Evolutionary conservation across 2,797 vertebrate genomes (phyloP).

Genomic region (Pseudochromis fuscus): DNA sequence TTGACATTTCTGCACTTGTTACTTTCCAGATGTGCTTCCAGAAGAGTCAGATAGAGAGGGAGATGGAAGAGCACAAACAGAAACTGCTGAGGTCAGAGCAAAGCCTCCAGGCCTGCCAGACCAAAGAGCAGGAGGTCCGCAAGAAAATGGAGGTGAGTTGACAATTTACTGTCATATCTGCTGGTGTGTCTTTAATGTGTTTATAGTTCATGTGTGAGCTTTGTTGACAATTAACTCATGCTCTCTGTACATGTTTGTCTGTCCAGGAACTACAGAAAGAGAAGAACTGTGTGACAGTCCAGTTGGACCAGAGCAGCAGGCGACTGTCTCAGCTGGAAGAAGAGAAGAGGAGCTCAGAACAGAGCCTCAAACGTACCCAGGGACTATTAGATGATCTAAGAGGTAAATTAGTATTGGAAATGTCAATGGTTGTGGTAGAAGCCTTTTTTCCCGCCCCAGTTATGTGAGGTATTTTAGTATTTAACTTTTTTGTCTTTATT

Average conservation of each 20-base stretch:
- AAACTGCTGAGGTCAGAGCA: constrained; percentile 87
- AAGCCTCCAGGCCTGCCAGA: constrained; percentile 80
- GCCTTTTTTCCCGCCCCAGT: not conserved
- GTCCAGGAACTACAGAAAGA: constrained; percentile 88
- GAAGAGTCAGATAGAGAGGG: constrained; percentile 84
- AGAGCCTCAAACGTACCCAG: constrained; percentile 86
- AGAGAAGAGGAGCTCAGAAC: constrained; percentile 83
- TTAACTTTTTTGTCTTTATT: not conserved
- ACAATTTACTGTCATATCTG: not conserved
- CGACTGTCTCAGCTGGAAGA: constrained; percentile 86
- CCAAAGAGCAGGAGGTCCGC: constrained; percentile 85
- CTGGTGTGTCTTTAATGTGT: not conserved
- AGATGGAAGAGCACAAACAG: constrained; percentile 85
- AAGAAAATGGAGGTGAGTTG: constrained; percentile 85
- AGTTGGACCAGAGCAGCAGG: constrained; percentile 85
- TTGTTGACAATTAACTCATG: not conserved
- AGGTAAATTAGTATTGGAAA: constrained; percentile 74
- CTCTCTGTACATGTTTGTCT: not conserved
- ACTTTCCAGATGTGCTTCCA: constrained; percentile 78
- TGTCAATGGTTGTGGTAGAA: not conserved
- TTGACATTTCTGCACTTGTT: not conserved
- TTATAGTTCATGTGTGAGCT: not conserved
- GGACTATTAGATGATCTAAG: constrained; percentile 87
- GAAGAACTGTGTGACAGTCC: constrained; percentile 80
- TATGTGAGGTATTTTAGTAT: not conserved